Conservation (phyloP, 2,888 invertebrate species). For the Dascillus cervinus region DNA sequence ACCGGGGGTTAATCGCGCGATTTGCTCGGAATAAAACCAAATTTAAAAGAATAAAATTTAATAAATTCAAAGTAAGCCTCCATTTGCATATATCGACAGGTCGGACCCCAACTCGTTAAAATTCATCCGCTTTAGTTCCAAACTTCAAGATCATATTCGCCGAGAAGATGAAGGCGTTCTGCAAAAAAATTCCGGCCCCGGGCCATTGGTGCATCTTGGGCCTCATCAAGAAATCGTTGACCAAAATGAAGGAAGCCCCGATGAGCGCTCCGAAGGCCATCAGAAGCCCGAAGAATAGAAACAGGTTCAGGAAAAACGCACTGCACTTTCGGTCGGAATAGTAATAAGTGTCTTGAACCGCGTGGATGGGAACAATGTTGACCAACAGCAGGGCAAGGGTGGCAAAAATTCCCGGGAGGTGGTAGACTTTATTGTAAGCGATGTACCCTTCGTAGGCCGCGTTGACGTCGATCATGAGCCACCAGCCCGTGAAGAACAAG, state of each 20-base stretch:
- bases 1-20: too few relatives aligned
- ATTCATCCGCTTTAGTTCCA: not conserved
- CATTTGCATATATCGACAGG: too few relatives aligned
- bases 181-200: not conserved
- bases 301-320: not conserved
- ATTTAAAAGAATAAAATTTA: too few relatives aligned
- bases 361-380: not conserved
- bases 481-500: not conserved
- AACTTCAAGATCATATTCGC: not conserved
- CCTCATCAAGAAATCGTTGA: not conserved
- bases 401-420: not conserved
- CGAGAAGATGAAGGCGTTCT: not conserved
- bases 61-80: too few relatives aligned
- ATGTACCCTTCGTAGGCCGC: not conserved
- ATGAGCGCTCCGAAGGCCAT: not conserved
- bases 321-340: not conserved
- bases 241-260: not conserved
- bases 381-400: not conserved
- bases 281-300: not conserved
- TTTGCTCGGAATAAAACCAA: too few relatives aligned
- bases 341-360: not conserved
- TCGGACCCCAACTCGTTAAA: too few relatives aligned
- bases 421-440: not conserved
- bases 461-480: not conserved
- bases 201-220: not conserved